These are phyloP conservation scores for Silurus aristotelis DNA, from an alignment of 2,797 vertebrate species.

Conservation along the genomic window DNA sequence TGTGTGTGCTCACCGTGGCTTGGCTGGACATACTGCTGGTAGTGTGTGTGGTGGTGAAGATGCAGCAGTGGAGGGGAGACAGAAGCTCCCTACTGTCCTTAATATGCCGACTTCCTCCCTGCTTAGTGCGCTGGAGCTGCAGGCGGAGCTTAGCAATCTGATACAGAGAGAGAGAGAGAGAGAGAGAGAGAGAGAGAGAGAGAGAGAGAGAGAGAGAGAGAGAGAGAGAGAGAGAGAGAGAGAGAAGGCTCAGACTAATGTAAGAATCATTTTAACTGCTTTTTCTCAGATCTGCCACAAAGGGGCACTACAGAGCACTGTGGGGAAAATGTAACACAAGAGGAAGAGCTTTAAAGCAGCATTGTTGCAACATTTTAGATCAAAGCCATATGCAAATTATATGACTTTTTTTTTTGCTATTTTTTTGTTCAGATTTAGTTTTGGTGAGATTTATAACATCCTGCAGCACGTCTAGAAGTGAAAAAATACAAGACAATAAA, in stretches of 20 bases:
- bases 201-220: background rate
- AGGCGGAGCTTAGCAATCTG: constrained; percentile 87
- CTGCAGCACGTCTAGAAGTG: too few species aligned
- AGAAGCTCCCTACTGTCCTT: constrained; percentile 75
- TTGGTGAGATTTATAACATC: background rate
- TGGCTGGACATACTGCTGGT: constrained; percentile 77
- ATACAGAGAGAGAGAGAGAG: constrained; percentile 45
- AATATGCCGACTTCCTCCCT: constrained; percentile 71
- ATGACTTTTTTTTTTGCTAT: background rate
- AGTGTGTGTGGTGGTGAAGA: constrained; percentile 63
- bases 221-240: background rate
- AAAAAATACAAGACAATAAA: too few species aligned
- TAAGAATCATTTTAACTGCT: background rate
- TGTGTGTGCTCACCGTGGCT: constrained; percentile 75
- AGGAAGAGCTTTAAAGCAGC: background rate
- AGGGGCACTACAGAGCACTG: constrained; percentile 36
- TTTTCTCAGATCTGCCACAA: constrained; percentile 32
- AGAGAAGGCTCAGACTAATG: background rate
- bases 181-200: background rate
- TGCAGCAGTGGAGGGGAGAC: constrained; percentile 78
- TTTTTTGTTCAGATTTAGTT: background rate
- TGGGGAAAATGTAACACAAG: background rate
- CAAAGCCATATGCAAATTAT: background rate
- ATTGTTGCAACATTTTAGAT: background rate
- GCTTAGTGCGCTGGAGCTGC: constrained; percentile 84